phyloP scores from a whole-genome alignment of 2,888 invertebrate species.

The Lithodes maja region DNA sequence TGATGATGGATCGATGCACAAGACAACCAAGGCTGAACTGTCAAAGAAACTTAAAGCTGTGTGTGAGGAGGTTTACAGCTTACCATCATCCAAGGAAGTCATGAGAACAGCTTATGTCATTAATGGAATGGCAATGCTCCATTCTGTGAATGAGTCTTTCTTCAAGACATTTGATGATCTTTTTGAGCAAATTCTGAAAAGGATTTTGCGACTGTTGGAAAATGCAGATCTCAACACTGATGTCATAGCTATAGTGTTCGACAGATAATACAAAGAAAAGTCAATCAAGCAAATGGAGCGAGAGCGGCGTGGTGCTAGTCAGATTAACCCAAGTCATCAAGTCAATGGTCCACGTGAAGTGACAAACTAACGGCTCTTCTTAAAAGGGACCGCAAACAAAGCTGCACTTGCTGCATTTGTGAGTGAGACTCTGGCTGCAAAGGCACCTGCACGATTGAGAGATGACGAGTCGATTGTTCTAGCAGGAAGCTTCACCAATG shows the following conservation, averaged over 20 bases:
- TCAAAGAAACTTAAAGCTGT: conserved; percentile 30
- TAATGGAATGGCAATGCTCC: conserved; percentile 46
- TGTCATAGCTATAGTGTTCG: conserved; percentile 25
- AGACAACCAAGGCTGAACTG: conserved; percentile 40
- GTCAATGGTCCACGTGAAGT: conserved; percentile 28
- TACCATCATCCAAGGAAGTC: conserved; percentile 13
- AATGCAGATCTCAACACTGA: conserved; percentile 5
- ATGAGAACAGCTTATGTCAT: conserved; percentile 36
- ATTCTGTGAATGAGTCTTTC: conserved; percentile 38
- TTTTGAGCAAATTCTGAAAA: conserved; percentile 17
- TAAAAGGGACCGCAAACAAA: conserved; percentile 32
- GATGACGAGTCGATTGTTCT: conserved; percentile 32
- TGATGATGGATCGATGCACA: conserved; percentile 39
- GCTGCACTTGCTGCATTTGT: conserved; percentile 31
- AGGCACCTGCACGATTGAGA: conserved; percentile 40
- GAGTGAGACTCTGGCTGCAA: conserved; percentile 23
- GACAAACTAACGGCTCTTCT: conserved; percentile 41
- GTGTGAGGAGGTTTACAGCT: conserved; percentile 25
- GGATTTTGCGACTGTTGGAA: conserved; percentile 19
- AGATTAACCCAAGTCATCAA: conserved; percentile 40
- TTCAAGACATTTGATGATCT: conserved; percentile 43
- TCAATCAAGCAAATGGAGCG: conserved; percentile 37
- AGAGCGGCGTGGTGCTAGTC: conserved; percentile 8
- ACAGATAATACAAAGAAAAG: conserved; percentile 36
- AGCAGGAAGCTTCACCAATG: conserved; percentile 31